Percentiles rank a stretch among this genome's conserved stretches.
These are phyloP conservation scores for Pediacus dermestoides DNA, from an alignment of 2,888 invertebrate genomes.

Conservation along the genomic window DNA sequence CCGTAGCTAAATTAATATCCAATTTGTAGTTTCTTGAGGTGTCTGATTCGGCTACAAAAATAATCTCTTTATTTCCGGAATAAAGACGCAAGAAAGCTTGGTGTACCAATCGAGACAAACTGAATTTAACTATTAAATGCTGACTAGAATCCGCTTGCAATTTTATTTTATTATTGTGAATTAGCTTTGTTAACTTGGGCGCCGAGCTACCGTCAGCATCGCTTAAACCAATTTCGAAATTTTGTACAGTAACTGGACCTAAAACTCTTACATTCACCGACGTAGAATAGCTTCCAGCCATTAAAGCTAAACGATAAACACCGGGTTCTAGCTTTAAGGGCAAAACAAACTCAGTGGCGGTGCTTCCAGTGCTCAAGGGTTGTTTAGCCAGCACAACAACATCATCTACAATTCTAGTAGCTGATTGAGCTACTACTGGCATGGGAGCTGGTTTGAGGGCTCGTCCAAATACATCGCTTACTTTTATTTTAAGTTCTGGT, in stretches of 20 bases:
- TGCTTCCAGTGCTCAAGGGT: slow-evolving; percentile 54
- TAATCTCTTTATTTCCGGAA: slow-evolving; percentile 73
- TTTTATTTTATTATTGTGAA: slow-evolving; percentile 63
- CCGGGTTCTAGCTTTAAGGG: slow-evolving; percentile 82
- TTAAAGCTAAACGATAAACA: slow-evolving; percentile 77
- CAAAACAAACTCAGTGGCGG: slow-evolving; percentile 69
- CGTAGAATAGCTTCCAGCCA: slow-evolving; percentile 60
- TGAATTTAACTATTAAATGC: slow-evolving; percentile 74
- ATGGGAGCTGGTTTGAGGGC: slow-evolving; percentile 66
- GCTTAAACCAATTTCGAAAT: slow-evolving; percentile 80
- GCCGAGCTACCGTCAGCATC: slow-evolving; percentile 88
- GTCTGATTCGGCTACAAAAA: slow-evolving; percentile 92
- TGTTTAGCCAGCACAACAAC: slow-evolving; percentile 71
- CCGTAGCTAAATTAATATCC: slow-evolving; percentile 77
- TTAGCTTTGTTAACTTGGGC: slow-evolving; percentile 70
- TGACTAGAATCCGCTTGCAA: slow-evolving; percentile 88
- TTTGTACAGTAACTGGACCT: slow-evolving; percentile 71
- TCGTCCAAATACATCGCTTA: slow-evolving; percentile 73
- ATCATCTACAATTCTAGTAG: slow-evolving; percentile 68
- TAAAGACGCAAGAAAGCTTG: slow-evolving; percentile 84
- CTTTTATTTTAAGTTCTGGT: slow-evolving; percentile 67
- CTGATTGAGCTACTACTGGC: slow-evolving; percentile 70
- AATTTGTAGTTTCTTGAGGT: slow-evolving; percentile 76
- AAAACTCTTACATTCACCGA: slow-evolving; percentile 61
- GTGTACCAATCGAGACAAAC: slow-evolving; percentile 71